Percentiles rank a stretch among this genome's conserved stretches.
These are phyloP conservation scores for Hypolimnas misippus DNA, from an alignment of 2,888 invertebrate genomes.

Conservation along the genomic window DNA sequence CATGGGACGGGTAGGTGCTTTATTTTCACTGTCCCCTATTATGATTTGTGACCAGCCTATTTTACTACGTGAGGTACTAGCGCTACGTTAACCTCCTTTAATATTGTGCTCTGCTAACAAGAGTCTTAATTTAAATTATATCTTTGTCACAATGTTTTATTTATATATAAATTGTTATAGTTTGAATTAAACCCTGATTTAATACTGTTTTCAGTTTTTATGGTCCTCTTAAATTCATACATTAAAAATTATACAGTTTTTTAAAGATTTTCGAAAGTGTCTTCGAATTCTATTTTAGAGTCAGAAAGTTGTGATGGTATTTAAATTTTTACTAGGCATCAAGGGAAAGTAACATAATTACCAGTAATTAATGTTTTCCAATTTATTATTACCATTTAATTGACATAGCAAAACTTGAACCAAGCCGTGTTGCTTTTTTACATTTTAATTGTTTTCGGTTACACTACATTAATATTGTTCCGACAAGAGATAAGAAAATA, in stretches of 20 bases:
- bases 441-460: slow-evolving; percentile 38
- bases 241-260: too few relatives aligned
- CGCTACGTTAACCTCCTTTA: neutral
- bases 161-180: neutral
- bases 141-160: neutral
- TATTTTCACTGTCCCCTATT: slow-evolving; percentile 33
- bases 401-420: slow-evolving; percentile 18
- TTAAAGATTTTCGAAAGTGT: too few relatives aligned
- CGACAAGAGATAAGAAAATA: slow-evolving; percentile 27
- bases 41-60: slow-evolving; percentile 34
- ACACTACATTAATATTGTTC: slow-evolving; percentile 36
- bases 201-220: too few relatives aligned
- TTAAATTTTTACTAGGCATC: neutral
- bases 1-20: slow-evolving; percentile 26
- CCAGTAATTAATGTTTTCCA: neutral
- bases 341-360: slow-evolving; percentile 9
- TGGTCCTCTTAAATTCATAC: too few relatives aligned
- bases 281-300: too few relatives aligned
- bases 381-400: slow-evolving; percentile 17
- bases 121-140: neutral
- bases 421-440: slow-evolving; percentile 23
- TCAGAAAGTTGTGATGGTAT: too few relatives aligned
- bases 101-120: slow-evolving; percentile 20
- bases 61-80: slow-evolving; percentile 14
- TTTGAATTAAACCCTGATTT: too few relatives aligned